phyloP scores from a whole-genome alignment of 2,797 vertebrate genomes.

The Cryptoblepharus egeriae region DNA sequence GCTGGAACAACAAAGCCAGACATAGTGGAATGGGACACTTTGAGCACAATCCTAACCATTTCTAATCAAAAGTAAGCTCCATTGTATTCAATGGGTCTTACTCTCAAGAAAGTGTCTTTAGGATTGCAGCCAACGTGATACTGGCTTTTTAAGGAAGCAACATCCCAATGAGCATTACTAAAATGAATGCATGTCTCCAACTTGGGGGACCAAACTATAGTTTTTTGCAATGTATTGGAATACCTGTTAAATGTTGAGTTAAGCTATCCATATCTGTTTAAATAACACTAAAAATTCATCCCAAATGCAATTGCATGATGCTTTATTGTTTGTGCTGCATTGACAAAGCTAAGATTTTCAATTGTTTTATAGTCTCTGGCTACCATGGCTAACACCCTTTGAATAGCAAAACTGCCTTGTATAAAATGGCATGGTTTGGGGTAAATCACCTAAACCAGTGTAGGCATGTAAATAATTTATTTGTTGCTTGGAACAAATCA shows the following conservation, averaged over 20 bases:
- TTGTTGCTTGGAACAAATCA: too few species aligned
- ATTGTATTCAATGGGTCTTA: too few species aligned
- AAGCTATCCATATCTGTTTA: background rate
- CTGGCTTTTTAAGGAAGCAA: background rate
- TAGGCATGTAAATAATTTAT: too few species aligned
- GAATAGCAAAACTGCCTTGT: background rate
- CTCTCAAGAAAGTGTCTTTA: too few species aligned
- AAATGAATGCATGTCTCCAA: background rate
- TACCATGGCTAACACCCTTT: background rate
- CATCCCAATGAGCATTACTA: background rate
- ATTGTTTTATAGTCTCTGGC: too few species aligned
- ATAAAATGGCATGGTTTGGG: background rate
- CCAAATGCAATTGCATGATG: background rate
- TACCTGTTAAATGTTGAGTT: background rate
- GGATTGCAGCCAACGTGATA: too few species aligned
- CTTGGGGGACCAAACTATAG: background rate
- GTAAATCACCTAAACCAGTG: background rate
- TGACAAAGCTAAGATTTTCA: too few species aligned
- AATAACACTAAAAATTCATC: background rate
- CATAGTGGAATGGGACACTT: background rate
- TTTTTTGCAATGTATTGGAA: background rate
- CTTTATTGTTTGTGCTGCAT: background rate
- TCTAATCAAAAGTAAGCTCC: too few species aligned
- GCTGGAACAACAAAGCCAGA: background rate
- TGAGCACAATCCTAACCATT: too few species aligned